Evolutionary conservation across 23 tunicate genomes (phyloP), one percentile per base, ranked within the genome.

Genomic region (Halocynthia aurantium): DNA sequence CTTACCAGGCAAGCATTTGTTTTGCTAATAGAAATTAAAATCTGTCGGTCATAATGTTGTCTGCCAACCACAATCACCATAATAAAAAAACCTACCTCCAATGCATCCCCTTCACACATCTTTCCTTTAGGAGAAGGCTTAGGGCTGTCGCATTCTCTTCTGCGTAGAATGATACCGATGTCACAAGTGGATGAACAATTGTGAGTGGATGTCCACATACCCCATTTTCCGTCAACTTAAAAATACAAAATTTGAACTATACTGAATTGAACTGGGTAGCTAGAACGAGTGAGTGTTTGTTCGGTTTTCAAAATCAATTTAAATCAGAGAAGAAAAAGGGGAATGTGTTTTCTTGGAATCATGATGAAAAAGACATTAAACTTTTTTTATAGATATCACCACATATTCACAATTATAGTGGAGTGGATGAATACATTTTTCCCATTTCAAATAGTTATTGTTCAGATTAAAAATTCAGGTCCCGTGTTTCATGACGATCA

Each of bases 131-230:
- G 11, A 6, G 96, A 84, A 5, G 96, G 96, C 57, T 76, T 81
- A 6, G 96, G 96, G 55, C 81, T 76, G 56, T 90, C 86, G 66
- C 96, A 90, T 11, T 17, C 53, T 81, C 96, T 61, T 18, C 79
- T 55, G 58, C 86, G 83, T 12, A 90, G 70, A 15, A 31, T 51
- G 2, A 84, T 55, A 20, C 96, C 96, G 19, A 15, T 10, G 61
- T 76, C 69, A 62, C 96, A 90, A 10, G 96, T 90, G 21, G 96
- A 84, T 55, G 96, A 51, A 55, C 96, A 90, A 52, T 90, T 84
- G 55, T 71, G 67, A 79, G 91, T 86, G 6, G 77, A 40, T 49
- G 69, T 21, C 96, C 96, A 90, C 9, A 17, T 54, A 69, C 89
- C 82, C 96, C 96, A 90, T 19, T 61, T 81, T 5, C 96, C 96